Evolutionary conservation across 2,113 vertebrate genomes (phyloP).

Genomic region (Chrysochloris asiatica): DNA sequence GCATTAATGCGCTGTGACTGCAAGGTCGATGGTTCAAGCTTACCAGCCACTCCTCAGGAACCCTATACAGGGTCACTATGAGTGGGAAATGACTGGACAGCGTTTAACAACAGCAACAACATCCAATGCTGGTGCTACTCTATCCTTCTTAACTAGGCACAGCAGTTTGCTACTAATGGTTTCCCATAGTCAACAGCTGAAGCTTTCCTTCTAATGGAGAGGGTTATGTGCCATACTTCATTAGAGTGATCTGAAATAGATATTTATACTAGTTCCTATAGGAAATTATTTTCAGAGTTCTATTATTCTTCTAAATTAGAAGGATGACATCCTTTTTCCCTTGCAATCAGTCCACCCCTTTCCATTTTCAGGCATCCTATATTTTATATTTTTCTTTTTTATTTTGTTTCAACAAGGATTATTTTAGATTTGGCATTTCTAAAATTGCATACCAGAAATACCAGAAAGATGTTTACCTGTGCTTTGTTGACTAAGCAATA

Average conservation of each 20-base stretch:
- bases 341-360: background rate
- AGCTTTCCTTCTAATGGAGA: background rate
- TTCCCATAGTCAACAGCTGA: background rate
- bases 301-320: background rate
- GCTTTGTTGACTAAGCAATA: no score
- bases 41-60: no score
- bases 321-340: background rate
- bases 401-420: background rate
- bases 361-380: background rate
- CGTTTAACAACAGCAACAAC: no score
- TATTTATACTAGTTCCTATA: background rate
- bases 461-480: no score
- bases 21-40: no score
- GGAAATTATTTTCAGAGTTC: background rate
- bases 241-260: background rate
- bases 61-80: no score
- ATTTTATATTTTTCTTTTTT: background rate
- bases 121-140: background rate
- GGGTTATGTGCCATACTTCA: background rate
- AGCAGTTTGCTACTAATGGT: background rate
- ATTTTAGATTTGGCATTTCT: background rate
- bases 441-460: no score
- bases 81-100: no score
- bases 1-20: no score
- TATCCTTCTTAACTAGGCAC: background rate